phyloP scores from a whole-genome alignment of 2,797 vertebrate genomes.

The Myotis myotis region DNA sequence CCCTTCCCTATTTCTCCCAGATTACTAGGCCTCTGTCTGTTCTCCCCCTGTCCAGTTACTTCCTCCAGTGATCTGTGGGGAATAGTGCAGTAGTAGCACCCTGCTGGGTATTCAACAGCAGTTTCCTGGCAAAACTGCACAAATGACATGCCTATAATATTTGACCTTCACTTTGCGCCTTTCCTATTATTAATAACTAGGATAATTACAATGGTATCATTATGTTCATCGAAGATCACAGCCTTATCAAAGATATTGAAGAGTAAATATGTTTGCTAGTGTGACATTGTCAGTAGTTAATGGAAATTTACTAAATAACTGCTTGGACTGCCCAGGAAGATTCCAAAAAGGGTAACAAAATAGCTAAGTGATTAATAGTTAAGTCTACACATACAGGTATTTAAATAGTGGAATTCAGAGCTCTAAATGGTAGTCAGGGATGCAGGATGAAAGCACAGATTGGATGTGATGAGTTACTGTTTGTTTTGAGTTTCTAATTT shows the following conservation, averaged over 20 bases:
- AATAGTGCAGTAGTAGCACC: too few species aligned
- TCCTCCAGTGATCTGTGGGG: too few species aligned
- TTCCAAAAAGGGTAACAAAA: not conserved
- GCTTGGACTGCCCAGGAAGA: not conserved
- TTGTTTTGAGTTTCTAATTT: conserved; percentile 33
- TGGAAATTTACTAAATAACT: not conserved
- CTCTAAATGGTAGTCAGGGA: not conserved
- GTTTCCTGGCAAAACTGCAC: too few species aligned
- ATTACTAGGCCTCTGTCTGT: too few species aligned
- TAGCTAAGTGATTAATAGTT: not conserved
- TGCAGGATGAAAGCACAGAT: not conserved
- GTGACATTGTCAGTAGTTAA: not conserved
- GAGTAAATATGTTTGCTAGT: not conserved
- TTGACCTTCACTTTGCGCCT: too few species aligned
- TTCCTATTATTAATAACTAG: too few species aligned
- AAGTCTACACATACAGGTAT: not conserved
- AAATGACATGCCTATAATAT: too few species aligned
- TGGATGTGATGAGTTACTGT: not conserved
- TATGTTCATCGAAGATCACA: not conserved
- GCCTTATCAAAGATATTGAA: not conserved
- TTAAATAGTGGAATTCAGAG: not conserved
- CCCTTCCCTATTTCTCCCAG: too few species aligned
- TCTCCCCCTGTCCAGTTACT: too few species aligned
- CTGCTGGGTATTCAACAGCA: too few species aligned
- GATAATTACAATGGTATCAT: too few species aligned